Conservation (phyloP, 1,140 invertebrate species). For the Drosophila baimaii region DNA sequence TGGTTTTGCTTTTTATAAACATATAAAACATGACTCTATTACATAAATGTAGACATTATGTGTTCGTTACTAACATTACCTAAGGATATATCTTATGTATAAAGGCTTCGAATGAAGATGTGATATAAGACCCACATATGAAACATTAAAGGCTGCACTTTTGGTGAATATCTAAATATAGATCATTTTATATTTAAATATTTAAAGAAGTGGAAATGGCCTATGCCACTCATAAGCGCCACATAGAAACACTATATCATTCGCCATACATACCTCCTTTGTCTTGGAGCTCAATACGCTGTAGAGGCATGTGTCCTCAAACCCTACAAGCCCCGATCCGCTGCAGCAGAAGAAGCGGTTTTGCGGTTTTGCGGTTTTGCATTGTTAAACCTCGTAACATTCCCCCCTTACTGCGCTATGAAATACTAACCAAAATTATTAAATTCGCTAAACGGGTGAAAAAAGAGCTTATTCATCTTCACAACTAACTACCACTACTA, state of each 20-base stretch:
- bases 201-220: neutral
- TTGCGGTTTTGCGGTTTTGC: too few relatives aligned
- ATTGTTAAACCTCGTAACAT: neutral
- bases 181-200: neutral
- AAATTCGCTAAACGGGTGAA: neutral
- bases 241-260: neutral
- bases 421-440: conserved; percentile 7
- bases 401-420: neutral
- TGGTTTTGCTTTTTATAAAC: conserved; percentile 13
- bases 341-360: too few relatives aligned
- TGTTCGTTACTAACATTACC: conserved; percentile 7
- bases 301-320: too few relatives aligned
- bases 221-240: neutral
- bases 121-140: neutral
- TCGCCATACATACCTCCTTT: neutral
- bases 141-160: too few relatives aligned
- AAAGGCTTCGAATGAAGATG: neutral
- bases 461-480: neutral
- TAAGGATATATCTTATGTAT: too few relatives aligned
- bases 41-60: neutral
- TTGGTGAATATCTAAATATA: neutral
- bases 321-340: too few relatives aligned
- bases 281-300: too few relatives aligned
- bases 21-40: conserved; percentile 8
- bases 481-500: neutral